phyloP scores from a whole-genome alignment of 2,113 vertebrate species.

The Campylomormyrus tamandua region DNA sequence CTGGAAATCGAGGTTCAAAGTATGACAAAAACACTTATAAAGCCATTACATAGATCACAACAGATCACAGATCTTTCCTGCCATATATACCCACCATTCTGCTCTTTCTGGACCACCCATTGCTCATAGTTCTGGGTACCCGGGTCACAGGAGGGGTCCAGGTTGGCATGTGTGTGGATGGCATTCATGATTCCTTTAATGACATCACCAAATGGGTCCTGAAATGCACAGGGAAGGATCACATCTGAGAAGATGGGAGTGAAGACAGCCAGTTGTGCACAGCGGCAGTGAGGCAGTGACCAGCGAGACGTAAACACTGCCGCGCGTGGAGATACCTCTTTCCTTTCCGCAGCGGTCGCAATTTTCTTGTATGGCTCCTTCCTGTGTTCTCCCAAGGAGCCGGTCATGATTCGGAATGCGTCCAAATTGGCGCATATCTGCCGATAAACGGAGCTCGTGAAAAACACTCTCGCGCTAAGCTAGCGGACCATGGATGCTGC shows the following conservation, averaged over 20 bases:
- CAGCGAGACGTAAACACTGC: neutral
- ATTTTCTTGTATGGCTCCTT: constrained; percentile 72
- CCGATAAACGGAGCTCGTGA: constrained; percentile 20
- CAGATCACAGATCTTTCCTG: neutral
- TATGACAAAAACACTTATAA: neutral
- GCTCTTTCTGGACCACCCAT: constrained; percentile 79
- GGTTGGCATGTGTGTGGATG: constrained; percentile 71
- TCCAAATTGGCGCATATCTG: constrained; percentile 94
- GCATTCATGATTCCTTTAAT: constrained; percentile 77
- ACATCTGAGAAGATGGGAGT: neutral
- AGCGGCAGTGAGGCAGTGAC: neutral
- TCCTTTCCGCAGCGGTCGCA: constrained; percentile 65
- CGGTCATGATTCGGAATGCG: constrained; percentile 79
- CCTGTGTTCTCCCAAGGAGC: constrained; percentile 54
- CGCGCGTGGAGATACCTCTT: constrained; percentile 52
- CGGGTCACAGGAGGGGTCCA: constrained; percentile 67
- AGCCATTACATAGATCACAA: neutral
- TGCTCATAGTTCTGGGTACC: constrained; percentile 89
- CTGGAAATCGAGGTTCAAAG: neutral
- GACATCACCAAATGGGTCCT: constrained; percentile 86
- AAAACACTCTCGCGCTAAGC: neutral
- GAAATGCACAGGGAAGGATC: constrained; percentile 42
- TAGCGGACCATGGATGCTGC: neutral
- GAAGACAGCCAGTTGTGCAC: neutral
- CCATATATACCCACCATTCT: constrained; percentile 60